Conservation (phyloP, 2,888 invertebrate genomes). For the Drosophila nigritarsus region DNA sequence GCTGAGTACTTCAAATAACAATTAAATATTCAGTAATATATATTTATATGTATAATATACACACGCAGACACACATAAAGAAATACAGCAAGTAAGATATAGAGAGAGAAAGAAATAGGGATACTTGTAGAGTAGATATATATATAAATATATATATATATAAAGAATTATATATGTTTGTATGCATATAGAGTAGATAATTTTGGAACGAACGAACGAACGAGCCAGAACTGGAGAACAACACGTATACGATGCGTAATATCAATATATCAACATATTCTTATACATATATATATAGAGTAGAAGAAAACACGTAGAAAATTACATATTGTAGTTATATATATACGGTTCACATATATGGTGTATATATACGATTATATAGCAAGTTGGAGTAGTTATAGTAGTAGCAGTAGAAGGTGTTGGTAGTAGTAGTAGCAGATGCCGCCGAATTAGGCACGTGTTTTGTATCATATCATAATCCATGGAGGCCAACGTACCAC, state of each 20-base stretch:
- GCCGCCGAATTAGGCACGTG: constrained; percentile 57
- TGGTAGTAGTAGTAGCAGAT: constrained; percentile 56
- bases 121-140: constrained; percentile 31
- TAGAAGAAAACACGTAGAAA: constrained; percentile 71
- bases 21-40: constrained; percentile 13
- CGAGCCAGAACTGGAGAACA: constrained; percentile 75
- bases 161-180: constrained; percentile 8
- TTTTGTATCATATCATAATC: constrained; percentile 45
- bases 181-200: constrained; percentile 30
- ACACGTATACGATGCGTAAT: constrained; percentile 63
- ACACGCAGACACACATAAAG: constrained; percentile 29
- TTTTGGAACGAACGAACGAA: constrained; percentile 64
- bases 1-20: constrained; percentile 20
- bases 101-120: constrained; percentile 23
- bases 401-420: constrained; percentile 38
- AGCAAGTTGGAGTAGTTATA: constrained; percentile 60
- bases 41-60: constrained; percentile 26
- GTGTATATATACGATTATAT: constrained; percentile 48
- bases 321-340: constrained; percentile 58
- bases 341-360: constrained; percentile 35
- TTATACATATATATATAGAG: constrained; percentile 33
- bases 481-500: constrained; percentile 66
- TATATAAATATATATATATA: constrained; percentile 14
- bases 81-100: constrained; percentile 7
- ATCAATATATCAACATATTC: constrained; percentile 48